Evolutionary conservation across 2,113 vertebrate genomes (phyloP).

Genomic region (Psophia crepitans): DNA sequence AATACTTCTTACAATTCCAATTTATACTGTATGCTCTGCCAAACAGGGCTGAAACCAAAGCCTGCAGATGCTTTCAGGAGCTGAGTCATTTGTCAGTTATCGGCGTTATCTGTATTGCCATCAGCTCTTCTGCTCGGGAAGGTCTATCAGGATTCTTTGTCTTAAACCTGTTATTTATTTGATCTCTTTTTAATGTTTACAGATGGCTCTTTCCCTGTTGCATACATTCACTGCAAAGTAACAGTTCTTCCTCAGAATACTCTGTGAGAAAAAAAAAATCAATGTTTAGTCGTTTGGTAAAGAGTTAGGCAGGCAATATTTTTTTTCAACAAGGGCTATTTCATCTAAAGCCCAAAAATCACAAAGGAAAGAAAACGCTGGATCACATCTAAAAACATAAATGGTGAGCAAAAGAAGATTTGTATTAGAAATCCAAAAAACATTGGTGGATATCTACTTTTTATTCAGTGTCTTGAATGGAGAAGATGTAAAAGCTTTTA

Average conservation of each 20-base stretch:
- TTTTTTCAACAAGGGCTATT: neutral
- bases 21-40: neutral
- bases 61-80: neutral
- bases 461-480: neutral
- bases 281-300: neutral
- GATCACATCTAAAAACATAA: neutral
- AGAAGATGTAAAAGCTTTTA: constrained; percentile 6
- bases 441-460: neutral
- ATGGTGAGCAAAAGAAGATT: neutral
- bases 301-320: neutral
- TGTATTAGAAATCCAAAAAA: neutral
- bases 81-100: neutral
- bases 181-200: neutral
- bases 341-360: neutral
- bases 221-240: neutral
- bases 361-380: neutral
- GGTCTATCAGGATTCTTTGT: neutral
- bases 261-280: neutral
- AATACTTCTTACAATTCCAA: fast-evolving
- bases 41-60: neutral
- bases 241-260: neutral
- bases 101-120: neutral
- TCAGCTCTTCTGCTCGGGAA: neutral
- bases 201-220: neutral
- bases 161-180: neutral